Evolutionary conservation across 2,113 vertebrate species (phyloP).

Genomic region (Philantomba maxwellii): DNA sequence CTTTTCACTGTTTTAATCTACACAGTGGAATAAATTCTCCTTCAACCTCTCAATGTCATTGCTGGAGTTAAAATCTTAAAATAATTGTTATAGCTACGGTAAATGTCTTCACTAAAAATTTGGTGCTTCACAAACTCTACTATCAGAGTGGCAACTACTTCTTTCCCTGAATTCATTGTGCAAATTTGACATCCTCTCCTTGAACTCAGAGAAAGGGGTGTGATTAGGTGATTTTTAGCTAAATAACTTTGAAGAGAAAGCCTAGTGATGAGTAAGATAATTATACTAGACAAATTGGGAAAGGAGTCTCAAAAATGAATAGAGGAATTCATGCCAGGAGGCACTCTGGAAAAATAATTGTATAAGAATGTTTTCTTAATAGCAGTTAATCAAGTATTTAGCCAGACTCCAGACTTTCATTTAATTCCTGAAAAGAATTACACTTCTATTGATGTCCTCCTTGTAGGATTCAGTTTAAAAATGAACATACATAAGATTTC

Average conservation of each 20-base stretch:
- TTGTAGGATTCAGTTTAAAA: conserved; percentile 20
- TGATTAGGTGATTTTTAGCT: neutral
- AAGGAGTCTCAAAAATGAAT: neutral
- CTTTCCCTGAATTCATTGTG: neutral
- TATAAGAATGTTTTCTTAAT: neutral
- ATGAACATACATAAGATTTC: conserved; percentile 1
- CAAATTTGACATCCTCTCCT: neutral
- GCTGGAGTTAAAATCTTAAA: neutral
- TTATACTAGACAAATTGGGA: neutral
- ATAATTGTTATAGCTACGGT: neutral
- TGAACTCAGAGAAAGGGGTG: neutral
- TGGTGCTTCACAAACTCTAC: neutral
- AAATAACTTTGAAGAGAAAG: neutral
- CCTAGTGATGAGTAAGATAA: neutral
- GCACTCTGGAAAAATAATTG: conserved; percentile 34
- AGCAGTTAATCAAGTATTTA: conserved; percentile 9
- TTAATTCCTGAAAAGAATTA: conserved; percentile 37
- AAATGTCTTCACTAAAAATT: neutral
- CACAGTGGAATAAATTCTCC: neutral
- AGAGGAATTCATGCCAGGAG: neutral
- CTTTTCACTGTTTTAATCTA: neutral
- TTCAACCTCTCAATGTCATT: neutral
- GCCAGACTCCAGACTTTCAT: conserved; percentile 23
- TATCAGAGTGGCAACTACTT: neutral
- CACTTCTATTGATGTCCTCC: conserved; percentile 32